Base-by-base conservation (phyloP, 2,888 invertebrate species). In the Pollenia amentaria region DNA sequence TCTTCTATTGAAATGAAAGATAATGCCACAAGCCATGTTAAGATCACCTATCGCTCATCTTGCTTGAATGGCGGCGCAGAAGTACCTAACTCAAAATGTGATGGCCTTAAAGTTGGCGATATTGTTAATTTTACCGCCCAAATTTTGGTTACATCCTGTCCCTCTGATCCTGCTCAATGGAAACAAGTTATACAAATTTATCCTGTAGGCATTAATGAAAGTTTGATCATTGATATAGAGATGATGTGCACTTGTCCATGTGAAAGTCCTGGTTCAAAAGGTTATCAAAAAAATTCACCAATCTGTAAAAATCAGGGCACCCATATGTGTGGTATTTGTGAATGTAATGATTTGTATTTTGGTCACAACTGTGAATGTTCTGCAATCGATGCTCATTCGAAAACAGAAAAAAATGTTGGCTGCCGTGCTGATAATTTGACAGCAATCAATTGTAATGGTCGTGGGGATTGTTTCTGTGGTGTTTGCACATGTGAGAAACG, bases 231-330 rank as follows among this genome's bases (percentile, higher is more conserved):
- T 18, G 96, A 98, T 89, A 94, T 99, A 88, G 97, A 98, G 92
- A 97, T 99, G 96, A 94, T 98, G 51, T 99, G 99, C 92, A 97
- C 98, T 90, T 99, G 99, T 91, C 97, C 97, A 10, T 99, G 99
- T 92, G 99, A 99, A 93, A 95, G 95, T 84, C 94, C 95, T 14
- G 96, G 95, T 46, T 92, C 94, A 87, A 89, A 55, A 9, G 89
- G 94, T 44, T 96, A 95, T 93, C 94, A 96, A 92, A 93, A 93
- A 85, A 94, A 95, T 87, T 96, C 97, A 9, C 89, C 94, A 0
- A 94, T 95, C 88, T 99, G 98, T 93, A 96, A 95, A 91, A 94
- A 94, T 40, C 95, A 95, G 85, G 99, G 99, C 83, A 97, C 96
- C 0, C 96, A 96, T 76, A 97, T 97, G 92, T 99, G 99, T 94